Evolutionary conservation across 2,888 invertebrate genomes (phyloP), one percentile per base, ranked within the genome.

Genomic region (Laspeyria flexula): DNA sequence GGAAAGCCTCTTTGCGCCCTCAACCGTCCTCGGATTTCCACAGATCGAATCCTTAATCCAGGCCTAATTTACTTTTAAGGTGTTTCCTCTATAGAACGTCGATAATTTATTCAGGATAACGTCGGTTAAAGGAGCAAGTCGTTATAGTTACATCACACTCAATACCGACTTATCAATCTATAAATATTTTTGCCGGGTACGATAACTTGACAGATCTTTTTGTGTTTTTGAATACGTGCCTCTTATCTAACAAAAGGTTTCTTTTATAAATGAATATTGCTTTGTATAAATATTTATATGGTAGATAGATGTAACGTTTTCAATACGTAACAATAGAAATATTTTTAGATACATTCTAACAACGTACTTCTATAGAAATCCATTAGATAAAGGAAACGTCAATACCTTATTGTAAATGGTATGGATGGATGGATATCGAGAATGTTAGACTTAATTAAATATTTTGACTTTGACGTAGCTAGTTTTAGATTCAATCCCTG

Each of bases 1-100:
- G 33, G 11, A 47, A 38, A 55, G 42, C 35, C 25, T 31, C n/a
- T n/a, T 41, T 48, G 18, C 18, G 15, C 33, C 35, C 29, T n/a
- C 44, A 44, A 48, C 42, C 42, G 33, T 48, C 51, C 54, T 48
- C 50, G 41, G 59, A 68, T 71, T 69, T 55, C 45, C 42, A 41
- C 60, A 43, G 63, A 70, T 71, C 70, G 60, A 44, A 54, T 69
- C 60, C 60, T 49, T 64, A 65, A 71, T 71, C 71, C 68, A 27
- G 30, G 38, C 55, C 60, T 71, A 70, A 75, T 71, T 73, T 62
- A 71, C 65, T 66, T 60, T 63, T 60, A 63, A 69, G 61, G 60
- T 67, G 60, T 60, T 54, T 54, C 44, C 9, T 37, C 43, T 44
- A 45, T 41, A 50, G 30, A 49, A 47, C 45, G 40, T 30, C 58